Evolutionary conservation across 92 coral and sea anemone species (phyloP), one percentile per base, ranked within the genome.

Genomic region (Epizoanthus ramosus): DNA sequence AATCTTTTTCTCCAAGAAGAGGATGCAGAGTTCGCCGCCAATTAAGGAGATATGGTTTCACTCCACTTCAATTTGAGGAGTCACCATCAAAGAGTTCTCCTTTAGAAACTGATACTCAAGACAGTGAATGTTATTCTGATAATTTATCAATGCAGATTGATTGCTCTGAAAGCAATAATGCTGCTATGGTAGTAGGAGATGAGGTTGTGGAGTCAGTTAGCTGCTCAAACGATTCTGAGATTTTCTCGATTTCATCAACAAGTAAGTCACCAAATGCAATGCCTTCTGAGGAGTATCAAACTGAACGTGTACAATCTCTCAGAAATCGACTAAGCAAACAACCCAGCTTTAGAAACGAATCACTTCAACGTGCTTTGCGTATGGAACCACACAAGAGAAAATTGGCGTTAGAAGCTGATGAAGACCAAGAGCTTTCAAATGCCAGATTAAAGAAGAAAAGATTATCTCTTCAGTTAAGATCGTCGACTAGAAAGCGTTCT

Each of bases 381-480:
- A 16, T 19, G 23, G 39, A 56, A 57, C 6, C 68, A 18, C 23
- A 68, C 21, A 75, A 68, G 47, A 25, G 64, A 47, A 43, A 82
- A 18, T 23, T 31, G 47, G 19, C 14, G 3, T 3, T 66, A 61
- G 75, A 63, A 25, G 68, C 43, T 57, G 54, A 63, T 10, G 82
- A 80, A 71, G 43, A 31, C 58, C 67, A 53, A 5, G 63, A 39
- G 2, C 65, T 56, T 39, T 77, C 77, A 16, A 33, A 37, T 71
- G 59, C 54, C 19, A n/a, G n/a, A 19, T n/a, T 50, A 0, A 71
- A 71, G 68, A 87, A 68, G 84, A 82, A 58, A 56, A 57, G 79
- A 33, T 81, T 77, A 17, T 77, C 71, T 18, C 50, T 77, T 17
- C 82, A 77, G 33, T 13, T 35, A 6, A 77, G 58, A 23, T 61